phyloP scores from a whole-genome alignment of 1,140 invertebrate genomes.

The Trypoxylus dichotomus region DNA sequence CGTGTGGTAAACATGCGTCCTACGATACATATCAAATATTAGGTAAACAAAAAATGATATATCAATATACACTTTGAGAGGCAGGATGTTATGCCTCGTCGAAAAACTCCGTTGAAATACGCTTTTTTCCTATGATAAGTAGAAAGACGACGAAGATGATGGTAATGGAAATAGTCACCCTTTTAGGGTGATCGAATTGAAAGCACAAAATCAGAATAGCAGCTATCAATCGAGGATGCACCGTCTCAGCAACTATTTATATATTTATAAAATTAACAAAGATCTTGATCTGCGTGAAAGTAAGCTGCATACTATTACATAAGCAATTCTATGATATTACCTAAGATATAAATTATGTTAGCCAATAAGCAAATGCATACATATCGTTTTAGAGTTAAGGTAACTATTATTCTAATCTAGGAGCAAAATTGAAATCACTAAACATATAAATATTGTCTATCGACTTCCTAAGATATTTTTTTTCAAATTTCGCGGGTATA shows the following conservation, averaged over 20 bases:
- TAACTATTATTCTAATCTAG: neutral
- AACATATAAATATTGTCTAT: neutral
- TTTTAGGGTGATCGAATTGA: neutral
- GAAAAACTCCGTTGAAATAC: neutral
- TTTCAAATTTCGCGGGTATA: neutral
- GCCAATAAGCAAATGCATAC: neutral
- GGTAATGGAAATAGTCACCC: neutral
- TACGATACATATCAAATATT: neutral
- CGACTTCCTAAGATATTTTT: neutral
- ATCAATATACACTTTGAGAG: neutral
- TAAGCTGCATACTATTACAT: neutral
- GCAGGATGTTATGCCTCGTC: neutral
- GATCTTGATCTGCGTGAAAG: neutral
- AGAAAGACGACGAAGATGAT: neutral
- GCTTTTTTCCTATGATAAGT: neutral
- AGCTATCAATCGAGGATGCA: neutral
- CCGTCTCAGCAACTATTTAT: neutral
- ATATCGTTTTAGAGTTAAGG: neutral
- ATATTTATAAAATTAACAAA: neutral
- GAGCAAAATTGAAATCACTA: neutral
- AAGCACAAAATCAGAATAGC: neutral
- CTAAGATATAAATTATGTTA: neutral
- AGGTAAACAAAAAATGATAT: neutral
- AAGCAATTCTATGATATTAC: neutral
- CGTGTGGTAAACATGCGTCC: conserved; percentile 74